Evolutionary conservation across 2,888 invertebrate species (phyloP), one percentile per base, ranked within the genome.

Genomic region (Drosophila acutilabella): DNA sequence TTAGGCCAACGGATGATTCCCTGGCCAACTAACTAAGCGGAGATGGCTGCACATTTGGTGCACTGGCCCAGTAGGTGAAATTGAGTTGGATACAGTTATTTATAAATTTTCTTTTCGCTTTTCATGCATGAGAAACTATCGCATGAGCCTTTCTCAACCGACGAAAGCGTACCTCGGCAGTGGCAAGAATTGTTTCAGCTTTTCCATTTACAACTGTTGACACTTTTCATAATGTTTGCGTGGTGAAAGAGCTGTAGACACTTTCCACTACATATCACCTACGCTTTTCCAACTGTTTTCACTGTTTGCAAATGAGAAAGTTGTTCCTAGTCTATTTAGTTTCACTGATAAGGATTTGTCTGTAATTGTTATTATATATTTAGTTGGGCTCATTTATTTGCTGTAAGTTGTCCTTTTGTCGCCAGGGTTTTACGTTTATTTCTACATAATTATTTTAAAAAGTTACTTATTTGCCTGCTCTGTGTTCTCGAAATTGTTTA

Each of bases 21-120:
- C 36, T 50, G 33, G 7, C 36, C 36, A 57, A 38, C 23, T 57
- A 36, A 13, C 38, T 47, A 13, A 36, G 57, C 14, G 42, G 42
- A 52, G 23, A 14, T 82, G 74, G 81, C 60, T 90, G 90, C 83
- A 89, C 92, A 92, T 92, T 91, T 91, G 82, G 92, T 83, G 86
- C 92, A 92, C 74, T 91, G 87, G 91, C 88, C 90, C 91, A 91
- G 80, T 91, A 89, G 91, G 92, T 92, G 91, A 92, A 91, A 91
- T 88, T 90, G 91, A 91, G 89, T 91, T 85, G 72, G 76, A 61
- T 77, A 73, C 78, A 74, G 81, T 78, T 81, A 80, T 54, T 66
- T 79, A 85, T 76, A 85, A 73, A 83, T 90, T 90, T 91, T 91
- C 81, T 90, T 91, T 90, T 90, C 85, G 74, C 70, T 76, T 68